These are phyloP conservation scores for Phaonia tiefii DNA, from an alignment of 2,888 invertebrate genomes.

Conservation along the genomic window DNA sequence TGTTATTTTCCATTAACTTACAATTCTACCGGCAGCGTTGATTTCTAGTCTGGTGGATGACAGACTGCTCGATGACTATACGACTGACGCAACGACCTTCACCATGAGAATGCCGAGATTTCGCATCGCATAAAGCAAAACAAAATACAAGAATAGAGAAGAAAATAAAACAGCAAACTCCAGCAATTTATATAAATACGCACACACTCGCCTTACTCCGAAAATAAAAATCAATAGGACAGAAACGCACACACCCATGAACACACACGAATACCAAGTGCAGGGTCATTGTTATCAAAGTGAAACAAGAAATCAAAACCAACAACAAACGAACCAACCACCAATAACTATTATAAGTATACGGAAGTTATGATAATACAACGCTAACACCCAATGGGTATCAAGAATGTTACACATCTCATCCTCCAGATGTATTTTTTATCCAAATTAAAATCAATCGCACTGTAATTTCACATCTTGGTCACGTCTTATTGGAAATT, in stretches of 20 bases:
- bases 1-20: too few species aligned
- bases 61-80: not conserved
- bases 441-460: too few species aligned
- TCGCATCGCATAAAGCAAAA: not conserved
- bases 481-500: too few species aligned
- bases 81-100: not conserved
- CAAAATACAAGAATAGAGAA: too few species aligned
- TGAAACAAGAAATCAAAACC: not conserved
- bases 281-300: slow-evolving; percentile 32
- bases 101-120: slow-evolving; percentile 4
- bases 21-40: too few species aligned
- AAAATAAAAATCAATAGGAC: slow-evolving; percentile 10
- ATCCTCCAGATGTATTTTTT: too few species aligned
- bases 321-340: not conserved
- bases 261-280: not conserved
- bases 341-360: not conserved
- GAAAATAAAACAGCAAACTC: not conserved
- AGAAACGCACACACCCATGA: not conserved
- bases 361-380: slow-evolving; percentile 17
- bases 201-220: not conserved
- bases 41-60: too few species aligned
- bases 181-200: not conserved
- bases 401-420: too few species aligned
- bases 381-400: not conserved
- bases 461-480: too few species aligned